Conservation (phyloP, 2,888 invertebrate species). For the Papilio gigon region DNA sequence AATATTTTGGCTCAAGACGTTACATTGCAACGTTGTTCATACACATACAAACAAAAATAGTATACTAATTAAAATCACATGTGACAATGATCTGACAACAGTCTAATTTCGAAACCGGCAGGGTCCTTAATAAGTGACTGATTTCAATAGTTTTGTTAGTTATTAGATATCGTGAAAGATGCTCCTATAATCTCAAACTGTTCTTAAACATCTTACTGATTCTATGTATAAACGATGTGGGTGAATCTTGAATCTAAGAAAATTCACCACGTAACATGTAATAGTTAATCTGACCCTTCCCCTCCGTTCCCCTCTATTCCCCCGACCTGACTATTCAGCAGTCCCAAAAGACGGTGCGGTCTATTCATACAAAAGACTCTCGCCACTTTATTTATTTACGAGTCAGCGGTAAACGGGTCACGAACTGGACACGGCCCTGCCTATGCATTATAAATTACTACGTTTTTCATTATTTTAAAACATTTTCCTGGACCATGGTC, state of each 20-base stretch:
- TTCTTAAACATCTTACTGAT: no score
- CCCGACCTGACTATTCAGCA: conserved; percentile 25
- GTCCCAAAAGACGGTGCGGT: conserved; percentile 13
- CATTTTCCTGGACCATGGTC: neutral
- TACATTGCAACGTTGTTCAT: neutral
- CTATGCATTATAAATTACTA: conserved; percentile 28
- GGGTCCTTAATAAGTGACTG: no score
- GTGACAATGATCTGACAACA: no score
- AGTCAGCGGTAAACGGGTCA: conserved; percentile 35
- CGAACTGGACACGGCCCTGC: conserved; percentile 22
- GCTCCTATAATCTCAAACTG: no score
- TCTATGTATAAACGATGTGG: no score
- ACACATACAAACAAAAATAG: neutral
- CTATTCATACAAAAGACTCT: conserved; percentile 28
- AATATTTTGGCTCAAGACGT: conserved; percentile 24
- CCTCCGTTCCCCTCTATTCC: neutral
- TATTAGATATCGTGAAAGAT: no score
- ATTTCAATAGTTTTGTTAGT: no score
- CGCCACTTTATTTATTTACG: conserved; percentile 35
- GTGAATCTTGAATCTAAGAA: no score
- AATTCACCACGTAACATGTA: neutral
- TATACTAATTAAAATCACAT: no score
- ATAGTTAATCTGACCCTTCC: neutral
- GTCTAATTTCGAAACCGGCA: no score
- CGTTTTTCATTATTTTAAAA: conserved; percentile 1